These are phyloP conservation scores for Melipona quadrifasciata DNA, from an alignment of 1,140 invertebrate genomes.

Conservation along the genomic window DNA sequence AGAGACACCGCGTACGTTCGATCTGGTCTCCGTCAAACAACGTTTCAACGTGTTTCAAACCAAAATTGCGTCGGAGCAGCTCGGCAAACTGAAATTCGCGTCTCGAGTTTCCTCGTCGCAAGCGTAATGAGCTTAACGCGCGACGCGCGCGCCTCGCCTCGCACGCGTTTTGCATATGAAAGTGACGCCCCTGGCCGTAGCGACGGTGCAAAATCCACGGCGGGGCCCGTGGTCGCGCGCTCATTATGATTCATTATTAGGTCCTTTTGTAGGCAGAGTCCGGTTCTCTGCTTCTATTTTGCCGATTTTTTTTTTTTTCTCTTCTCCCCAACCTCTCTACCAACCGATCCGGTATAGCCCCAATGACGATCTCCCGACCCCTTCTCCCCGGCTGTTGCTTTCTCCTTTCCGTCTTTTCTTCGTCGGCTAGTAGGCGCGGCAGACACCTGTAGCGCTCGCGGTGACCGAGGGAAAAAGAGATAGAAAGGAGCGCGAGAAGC, in stretches of 20 bases:
- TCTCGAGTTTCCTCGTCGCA: slow-evolving; percentile 46
- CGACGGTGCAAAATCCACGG: slow-evolving; percentile 62
- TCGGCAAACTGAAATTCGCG: slow-evolving; percentile 5
- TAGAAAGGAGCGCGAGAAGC: slow-evolving; percentile 5
- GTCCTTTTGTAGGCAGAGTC: slow-evolving; percentile 72
- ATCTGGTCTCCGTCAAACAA: background rate
- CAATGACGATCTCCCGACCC: slow-evolving; percentile 5
- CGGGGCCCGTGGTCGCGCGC: slow-evolving; percentile 48
- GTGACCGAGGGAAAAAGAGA: slow-evolving; percentile 36
- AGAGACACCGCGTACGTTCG: background rate
- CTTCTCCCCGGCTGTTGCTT: background rate
- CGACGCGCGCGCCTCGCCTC: slow-evolving; percentile 19
- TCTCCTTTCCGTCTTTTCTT: slow-evolving; percentile 13
- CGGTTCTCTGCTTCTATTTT: slow-evolving; percentile 69
- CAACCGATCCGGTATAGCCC: slow-evolving; percentile 8
- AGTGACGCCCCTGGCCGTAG: slow-evolving; percentile 60
- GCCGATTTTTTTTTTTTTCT: slow-evolving; percentile 46
- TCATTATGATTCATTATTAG: slow-evolving; percentile 78
- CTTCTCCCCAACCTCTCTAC: slow-evolving; percentile 8
- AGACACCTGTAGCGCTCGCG: slow-evolving; percentile 70
- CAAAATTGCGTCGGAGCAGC: background rate
- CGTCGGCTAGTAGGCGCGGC: slow-evolving; percentile 63
- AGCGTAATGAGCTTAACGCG: slow-evolving; percentile 52
- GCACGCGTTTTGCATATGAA: slow-evolving; percentile 72
- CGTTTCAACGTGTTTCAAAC: background rate